These are phyloP conservation scores for Muntiacus muntjak DNA, from an alignment of 2,113 vertebrate genomes.

Conservation along the genomic window DNA sequence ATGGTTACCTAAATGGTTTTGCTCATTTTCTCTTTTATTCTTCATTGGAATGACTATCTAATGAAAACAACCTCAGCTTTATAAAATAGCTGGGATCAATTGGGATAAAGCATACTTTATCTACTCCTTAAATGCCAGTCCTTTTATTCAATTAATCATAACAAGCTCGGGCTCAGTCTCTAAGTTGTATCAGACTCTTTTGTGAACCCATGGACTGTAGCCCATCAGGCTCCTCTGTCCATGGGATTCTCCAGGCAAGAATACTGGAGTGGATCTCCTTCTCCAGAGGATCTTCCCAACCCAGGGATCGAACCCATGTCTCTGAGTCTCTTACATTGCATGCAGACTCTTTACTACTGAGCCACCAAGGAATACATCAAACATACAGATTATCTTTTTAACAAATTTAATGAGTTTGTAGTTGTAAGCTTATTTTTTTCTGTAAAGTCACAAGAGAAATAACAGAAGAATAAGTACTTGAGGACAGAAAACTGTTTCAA, in stretches of 20 bases:
- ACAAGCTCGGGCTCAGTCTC: not conserved
- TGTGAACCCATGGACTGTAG: not conserved
- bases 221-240: not conserved
- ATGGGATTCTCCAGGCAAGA: not conserved
- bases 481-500: not conserved
- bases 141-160: not conserved
- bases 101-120: not conserved
- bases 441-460: not conserved
- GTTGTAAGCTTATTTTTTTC: not conserved
- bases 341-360: not conserved
- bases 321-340: not conserved
- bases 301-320: not conserved
- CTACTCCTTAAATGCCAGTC: not conserved
- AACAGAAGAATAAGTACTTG: not conserved
- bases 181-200: not conserved
- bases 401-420: not conserved
- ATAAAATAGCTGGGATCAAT: not conserved
- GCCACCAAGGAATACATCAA: not conserved
- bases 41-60: not conserved
- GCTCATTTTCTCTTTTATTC: not conserved
- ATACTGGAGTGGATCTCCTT: not conserved
- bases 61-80: not conserved
- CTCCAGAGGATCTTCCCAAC: not conserved
- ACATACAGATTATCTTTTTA: not conserved
- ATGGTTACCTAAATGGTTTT: not conserved